Base-by-base conservation (phyloP, 2,888 invertebrate genomes). In the Hanleya hanleyi region DNA sequence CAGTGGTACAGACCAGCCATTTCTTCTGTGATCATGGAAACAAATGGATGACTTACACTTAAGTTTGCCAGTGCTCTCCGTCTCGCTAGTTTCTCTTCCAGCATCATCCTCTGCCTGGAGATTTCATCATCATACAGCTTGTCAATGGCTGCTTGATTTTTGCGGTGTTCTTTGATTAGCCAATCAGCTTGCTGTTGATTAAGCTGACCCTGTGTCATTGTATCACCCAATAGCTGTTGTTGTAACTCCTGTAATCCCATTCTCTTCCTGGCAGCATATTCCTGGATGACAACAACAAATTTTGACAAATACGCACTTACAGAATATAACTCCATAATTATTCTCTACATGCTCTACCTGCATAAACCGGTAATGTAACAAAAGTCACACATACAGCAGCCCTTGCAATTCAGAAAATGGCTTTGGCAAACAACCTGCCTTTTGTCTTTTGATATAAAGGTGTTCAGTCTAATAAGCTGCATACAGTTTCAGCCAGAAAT, bases 31-130 rank as follows among this genome's bases (percentile, higher is more conserved):
- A n/a, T n/a, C n/a, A n/a, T n/a, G n/a, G n/a, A n/a, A n/a, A n/a
- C n/a, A n/a, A n/a, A n/a, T n/a, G n/a, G n/a, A n/a, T 12, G 49
- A 81, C 87, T 81, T 76, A 88, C 88, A 76, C 82, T 82, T 61
- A 80, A 76, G 61, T 81, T 78, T 22, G 87, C 88, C n/a, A 89
- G 81, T n/a, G 84, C 85, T 71, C 84, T 82, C 57, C 90, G 73
- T 47, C 83, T 75, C 0, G 86, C 86, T 15, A 89, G 76, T 71
- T 89, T 89, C 76, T 90, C 90, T 71, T 89, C 88, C 64, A 90
- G 81, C 1, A 77, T 75, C 83, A 88, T 85, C 33, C 88, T 81
- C 77, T 89, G 89, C 37, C 84, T 75, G 3, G 88, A 86, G 50
- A 89, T 87, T 69, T 89, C 89, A 50, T 89, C 87, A 76, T 89